Conservation (phyloP, 2,888 invertebrate genomes). For the Homarus gammarus region DNA sequence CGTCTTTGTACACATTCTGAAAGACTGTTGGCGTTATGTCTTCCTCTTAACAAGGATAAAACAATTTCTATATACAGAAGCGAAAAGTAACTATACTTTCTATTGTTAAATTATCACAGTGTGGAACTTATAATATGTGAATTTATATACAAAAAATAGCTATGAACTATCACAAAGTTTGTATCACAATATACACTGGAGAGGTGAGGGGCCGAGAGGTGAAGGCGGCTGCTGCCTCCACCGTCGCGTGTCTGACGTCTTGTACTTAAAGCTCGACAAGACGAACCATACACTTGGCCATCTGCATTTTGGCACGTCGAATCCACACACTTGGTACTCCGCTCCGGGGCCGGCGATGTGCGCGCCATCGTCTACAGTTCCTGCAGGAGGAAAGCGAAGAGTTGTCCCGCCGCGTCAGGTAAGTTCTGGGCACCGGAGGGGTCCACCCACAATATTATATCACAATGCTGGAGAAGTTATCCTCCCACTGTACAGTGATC, state of each 20-base stretch:
- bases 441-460: neutral
- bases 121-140: neutral
- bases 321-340: constrained; percentile 56
- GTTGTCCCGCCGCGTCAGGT: neutral
- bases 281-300: constrained; percentile 1
- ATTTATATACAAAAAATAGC: constrained; percentile 55
- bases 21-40: constrained; percentile 46
- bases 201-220: constrained; percentile 19
- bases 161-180: constrained; percentile 52
- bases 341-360: neutral
- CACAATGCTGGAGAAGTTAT: neutral
- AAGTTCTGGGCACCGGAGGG: too few species aligned
- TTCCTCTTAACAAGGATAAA: constrained; percentile 18
- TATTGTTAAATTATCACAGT: neutral
- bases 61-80: constrained; percentile 4
- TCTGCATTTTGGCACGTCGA: constrained; percentile 57
- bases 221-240: constrained; percentile 18
- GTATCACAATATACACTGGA: constrained; percentile 57
- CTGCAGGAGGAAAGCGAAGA: neutral
- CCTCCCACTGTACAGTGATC: constrained; percentile 1
- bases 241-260: neutral
- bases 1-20: constrained; percentile 56
- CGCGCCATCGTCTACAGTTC: neutral
- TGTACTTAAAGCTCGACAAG: constrained; percentile 14
- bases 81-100: neutral